Conservation (phyloP, 2,888 invertebrate genomes). For the Margaritifera margaritifera region DNA sequence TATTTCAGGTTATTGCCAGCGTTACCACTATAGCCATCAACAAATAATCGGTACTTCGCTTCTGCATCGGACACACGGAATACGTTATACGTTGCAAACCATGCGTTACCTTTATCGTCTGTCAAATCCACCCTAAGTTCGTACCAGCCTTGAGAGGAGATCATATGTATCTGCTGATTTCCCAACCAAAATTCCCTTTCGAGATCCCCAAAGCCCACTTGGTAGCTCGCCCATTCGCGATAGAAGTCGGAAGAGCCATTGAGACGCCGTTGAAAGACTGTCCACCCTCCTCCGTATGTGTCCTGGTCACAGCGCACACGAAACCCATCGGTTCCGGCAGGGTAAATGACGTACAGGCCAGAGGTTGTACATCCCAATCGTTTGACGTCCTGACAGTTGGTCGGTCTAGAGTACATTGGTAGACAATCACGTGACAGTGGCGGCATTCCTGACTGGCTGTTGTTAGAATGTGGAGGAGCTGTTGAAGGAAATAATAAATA, state of each 20-base stretch:
- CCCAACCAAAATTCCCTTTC: conserved; percentile 22
- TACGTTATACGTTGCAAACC: conserved; percentile 10
- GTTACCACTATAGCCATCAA: conserved; percentile 14
- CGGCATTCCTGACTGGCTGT: too few relatives aligned
- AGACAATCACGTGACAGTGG: too few relatives aligned
- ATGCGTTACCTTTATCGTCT: background rate
- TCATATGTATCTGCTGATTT: conserved; percentile 9
- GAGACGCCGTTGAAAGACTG: too few relatives aligned
- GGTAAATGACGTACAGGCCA: too few relatives aligned
- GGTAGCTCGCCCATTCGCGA: conserved; percentile 17
- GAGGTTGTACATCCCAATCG: too few relatives aligned
- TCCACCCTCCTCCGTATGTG: too few relatives aligned
- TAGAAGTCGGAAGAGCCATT: conserved; percentile 10
- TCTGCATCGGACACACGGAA: conserved; percentile 8
- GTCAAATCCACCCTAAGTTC: conserved; percentile 19
- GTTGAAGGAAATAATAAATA: too few relatives aligned
- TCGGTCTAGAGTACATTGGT: too few relatives aligned
- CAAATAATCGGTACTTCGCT: conserved; percentile 6
- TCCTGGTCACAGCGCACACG: too few relatives aligned
- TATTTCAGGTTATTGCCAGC: conserved; percentile 9
- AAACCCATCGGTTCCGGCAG: too few relatives aligned
- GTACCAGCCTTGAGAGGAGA: conserved; percentile 16
- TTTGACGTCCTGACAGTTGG: too few relatives aligned
- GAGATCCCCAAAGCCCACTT: conserved; percentile 17
- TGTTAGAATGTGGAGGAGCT: too few relatives aligned